Base-by-base conservation (phyloP, 1,140 invertebrate species). In the Mya arenaria region DNA sequence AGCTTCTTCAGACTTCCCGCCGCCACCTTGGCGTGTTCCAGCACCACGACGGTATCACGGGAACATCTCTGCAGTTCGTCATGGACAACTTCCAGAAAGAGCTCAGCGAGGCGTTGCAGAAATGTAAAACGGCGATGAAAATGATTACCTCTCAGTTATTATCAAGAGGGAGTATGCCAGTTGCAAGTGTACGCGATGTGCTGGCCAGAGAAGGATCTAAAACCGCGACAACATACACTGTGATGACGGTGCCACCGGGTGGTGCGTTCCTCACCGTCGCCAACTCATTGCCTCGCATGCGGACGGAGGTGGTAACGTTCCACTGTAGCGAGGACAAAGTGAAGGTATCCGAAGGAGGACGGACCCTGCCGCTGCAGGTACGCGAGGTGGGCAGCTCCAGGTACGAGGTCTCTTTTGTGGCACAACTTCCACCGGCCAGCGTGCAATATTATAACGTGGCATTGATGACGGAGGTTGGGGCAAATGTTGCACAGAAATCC, bases 1-100 rank as follows among this genome's bases (percentile, higher is more conserved):
- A 39, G 25, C 44, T 73, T 23, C 36, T 82, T 8, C 56, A 69
- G 19, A 28, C 36, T 0, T 68, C 79, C 8, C 62, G 79, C 19
- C 39, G 79, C n/a, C 44, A 82, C 6, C 34, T 82, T 56, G 79
- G 79, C 6, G 56, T 82, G 4, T 82, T 65, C 37, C 79, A 73
- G 28, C 79, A 82, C 37, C 79, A 82, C 32, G 68, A 82, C 32
- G 79, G 69, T 8, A 82, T 82, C 10, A 82, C 79, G 3, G 79
- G 79, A 36, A 82, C 79, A n/a, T 82, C 66, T 30, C 63, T 80
- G 34, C 73, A 74, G 25, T 37, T 60, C 28, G 83, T 84, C 4
- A 68, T 86, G 8, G 44, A 25, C 4, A 83, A 86, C 52, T 84
- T 66, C 65, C 65, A 82, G 55, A 4, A 19, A 23, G 23, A 69